Evolutionary conservation across 2,888 invertebrate species (phyloP).

Genomic region (Pseudococcus jackbeardsleyi): DNA sequence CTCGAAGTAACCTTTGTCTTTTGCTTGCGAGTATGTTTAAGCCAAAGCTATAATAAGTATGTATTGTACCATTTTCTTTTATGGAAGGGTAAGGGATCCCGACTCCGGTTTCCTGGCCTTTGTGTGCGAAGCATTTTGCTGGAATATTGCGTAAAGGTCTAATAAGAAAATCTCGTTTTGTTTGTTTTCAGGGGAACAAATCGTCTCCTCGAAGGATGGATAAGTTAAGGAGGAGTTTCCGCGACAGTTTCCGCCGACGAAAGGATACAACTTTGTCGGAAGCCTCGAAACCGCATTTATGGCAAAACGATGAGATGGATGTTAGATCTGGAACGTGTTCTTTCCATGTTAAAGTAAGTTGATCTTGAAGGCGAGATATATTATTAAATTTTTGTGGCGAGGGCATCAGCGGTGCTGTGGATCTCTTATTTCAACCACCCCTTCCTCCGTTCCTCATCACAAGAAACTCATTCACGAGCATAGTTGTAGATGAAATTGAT

Average conservation of each 20-base stretch:
- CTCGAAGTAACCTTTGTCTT: background rate
- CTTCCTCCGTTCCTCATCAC: too few species aligned
- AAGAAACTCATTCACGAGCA: too few species aligned
- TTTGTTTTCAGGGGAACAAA: constrained; percentile 63
- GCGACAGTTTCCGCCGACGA: constrained; percentile 93
- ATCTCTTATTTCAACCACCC: too few species aligned
- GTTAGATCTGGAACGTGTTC: constrained; percentile 96
- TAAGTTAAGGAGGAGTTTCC: constrained; percentile 87
- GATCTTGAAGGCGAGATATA: too few species aligned
- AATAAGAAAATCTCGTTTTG: background rate
- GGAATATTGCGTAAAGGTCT: background rate
- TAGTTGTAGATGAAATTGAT: too few species aligned
- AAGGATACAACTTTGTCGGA: constrained; percentile 74
- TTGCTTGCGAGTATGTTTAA: background rate
- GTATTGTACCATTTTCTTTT: background rate
- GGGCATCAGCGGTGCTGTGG: too few species aligned
- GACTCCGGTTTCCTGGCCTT: background rate
- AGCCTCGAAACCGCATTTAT: constrained; percentile 92
- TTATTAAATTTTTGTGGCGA: too few species aligned
- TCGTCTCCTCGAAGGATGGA: constrained; percentile 85
- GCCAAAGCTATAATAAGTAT: background rate
- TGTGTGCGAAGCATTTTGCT: background rate
- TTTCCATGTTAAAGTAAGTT: constrained; percentile 89
- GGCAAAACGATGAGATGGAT: constrained; percentile 98
- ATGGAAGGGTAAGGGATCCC: background rate